Base-by-base conservation (phyloP, 2,797 vertebrate genomes). In the Molothrus ater region DNA sequence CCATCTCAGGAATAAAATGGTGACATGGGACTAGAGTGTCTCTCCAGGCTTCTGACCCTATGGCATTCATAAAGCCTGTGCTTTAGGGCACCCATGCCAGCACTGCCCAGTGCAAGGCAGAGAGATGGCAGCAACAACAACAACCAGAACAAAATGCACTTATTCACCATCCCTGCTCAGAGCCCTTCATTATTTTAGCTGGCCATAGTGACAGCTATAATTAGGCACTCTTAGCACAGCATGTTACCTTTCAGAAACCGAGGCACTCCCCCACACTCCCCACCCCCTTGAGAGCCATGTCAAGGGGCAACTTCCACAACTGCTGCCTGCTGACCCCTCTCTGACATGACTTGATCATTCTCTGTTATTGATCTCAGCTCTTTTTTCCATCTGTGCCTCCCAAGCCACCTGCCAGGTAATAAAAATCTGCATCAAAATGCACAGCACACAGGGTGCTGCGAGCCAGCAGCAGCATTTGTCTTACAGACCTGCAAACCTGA, bases 371-470 rank as follows among this genome's bases (percentile, higher is more conserved):
- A 94, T 93, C 81, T 91, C 57, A 17, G 76, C 28, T 63, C 45
- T 70, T 93, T 94, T 78, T 80, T 29, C 60, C 60, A 66, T 22
- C 54, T 1, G 0, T 45, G 48, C 31, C 65, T 95, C 79, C 75
- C 82, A 74, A 68, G 54, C 82, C 85, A 76, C 91, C 73, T 94
- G 85, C 69, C 64, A 86, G 79, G 84, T 89, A 95, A 94, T 91
- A 93, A 94, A 96, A 96, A 78, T 86, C 93, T 83, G 74, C 86
- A 95, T 94, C 89, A 83, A 88, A 92, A 96, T 95, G 89, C 90
- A 90, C 19, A 71, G 74, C 90, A 75, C 91, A 87, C 15, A 32
- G 72, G 43, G 50, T 82, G 63, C 68, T 81, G 57, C 0, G 2
- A 95, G 85, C 73, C 73, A 91, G 25, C n/a, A 92, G 69, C 10